Evolutionary conservation across 2,797 vertebrate species (phyloP).

Genomic region (Arrhamphus sclerolepis): DNA sequence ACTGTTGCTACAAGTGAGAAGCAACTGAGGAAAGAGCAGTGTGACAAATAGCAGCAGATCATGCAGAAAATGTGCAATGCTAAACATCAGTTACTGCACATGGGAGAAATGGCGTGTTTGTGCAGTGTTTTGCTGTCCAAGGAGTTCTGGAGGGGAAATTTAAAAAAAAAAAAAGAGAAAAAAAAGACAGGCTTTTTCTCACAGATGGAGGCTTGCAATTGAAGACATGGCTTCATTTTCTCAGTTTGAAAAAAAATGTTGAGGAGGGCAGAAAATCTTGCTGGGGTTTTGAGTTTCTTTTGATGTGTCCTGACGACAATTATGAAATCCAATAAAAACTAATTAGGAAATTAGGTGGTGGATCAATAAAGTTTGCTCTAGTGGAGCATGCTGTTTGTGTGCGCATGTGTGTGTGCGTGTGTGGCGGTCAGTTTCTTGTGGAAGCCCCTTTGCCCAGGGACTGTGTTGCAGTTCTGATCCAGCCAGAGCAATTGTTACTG

Average conservation of each 20-base stretch:
- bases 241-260: constrained; percentile 79
- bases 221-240: constrained; percentile 82
- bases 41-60: constrained; percentile 83
- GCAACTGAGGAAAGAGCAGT: constrained; percentile 61
- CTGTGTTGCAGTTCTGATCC: constrained; percentile 72
- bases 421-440: constrained; percentile 61
- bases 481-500: constrained; percentile 84
- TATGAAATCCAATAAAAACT: constrained; percentile 89
- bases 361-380: constrained; percentile 83
- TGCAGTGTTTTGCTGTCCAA: constrained; percentile 82
- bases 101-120: constrained; percentile 77
- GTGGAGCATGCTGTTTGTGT: constrained; percentile 64
- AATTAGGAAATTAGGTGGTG: constrained; percentile 84
- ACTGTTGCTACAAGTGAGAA: constrained; percentile 69
- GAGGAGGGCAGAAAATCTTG: constrained; percentile 84
- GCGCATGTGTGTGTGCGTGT: constrained; percentile 36
- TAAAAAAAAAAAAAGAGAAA: constrained; percentile 43
- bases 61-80: constrained; percentile 86
- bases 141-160: constrained; percentile 71
- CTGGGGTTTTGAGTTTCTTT: constrained; percentile 84
- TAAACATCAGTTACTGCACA: constrained; percentile 83
- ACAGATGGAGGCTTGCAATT: constrained; percentile 81
- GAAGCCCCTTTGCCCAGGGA: constrained; percentile 64
- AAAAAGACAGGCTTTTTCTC: constrained; percentile 59
- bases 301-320: constrained; percentile 84